These are phyloP conservation scores for Hydra vulgaris DNA, from an alignment of 30 jellyfish, hydroid and myxozoan species.

Conservation along the genomic window DNA sequence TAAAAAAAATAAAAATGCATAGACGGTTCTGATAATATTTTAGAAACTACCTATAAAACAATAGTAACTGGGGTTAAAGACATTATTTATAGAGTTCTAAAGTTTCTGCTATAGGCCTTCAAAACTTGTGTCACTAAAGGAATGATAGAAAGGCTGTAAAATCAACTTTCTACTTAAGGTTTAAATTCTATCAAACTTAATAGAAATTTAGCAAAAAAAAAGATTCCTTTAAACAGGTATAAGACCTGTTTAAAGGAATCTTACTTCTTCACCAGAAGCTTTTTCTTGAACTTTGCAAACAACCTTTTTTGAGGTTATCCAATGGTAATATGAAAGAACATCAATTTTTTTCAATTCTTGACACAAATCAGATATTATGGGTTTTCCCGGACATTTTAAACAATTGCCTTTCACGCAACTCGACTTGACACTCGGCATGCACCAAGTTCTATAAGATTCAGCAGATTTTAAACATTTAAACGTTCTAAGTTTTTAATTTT, in stretches of 20 bases:
- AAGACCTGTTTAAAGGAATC: not conserved
- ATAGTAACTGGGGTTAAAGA: not conserved
- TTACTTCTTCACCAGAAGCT: too few species aligned
- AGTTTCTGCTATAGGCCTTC: not conserved
- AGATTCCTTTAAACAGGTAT: not conserved
- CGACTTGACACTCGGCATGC: too few species aligned
- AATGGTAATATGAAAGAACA: too few species aligned
- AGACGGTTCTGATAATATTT: not conserved
- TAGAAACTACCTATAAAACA: not conserved
- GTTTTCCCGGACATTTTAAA: too few species aligned
- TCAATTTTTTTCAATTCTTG: too few species aligned
- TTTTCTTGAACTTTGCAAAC: too few species aligned
- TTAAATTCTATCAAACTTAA: not conserved
- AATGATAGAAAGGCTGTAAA: not conserved
- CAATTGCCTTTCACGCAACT: too few species aligned
- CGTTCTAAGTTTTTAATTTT: too few species aligned
- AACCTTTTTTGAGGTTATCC: too few species aligned
- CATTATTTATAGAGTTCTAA: not conserved
- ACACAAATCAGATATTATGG: too few species aligned
- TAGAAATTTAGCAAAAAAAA: not conserved
- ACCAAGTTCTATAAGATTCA: too few species aligned
- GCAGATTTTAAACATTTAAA: too few species aligned
- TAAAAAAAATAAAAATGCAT: not conserved
- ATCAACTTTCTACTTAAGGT: not conserved
- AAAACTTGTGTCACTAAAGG: not conserved